Conservation (phyloP, 2,888 invertebrate species). For the Coenonympha glycerion region DNA sequence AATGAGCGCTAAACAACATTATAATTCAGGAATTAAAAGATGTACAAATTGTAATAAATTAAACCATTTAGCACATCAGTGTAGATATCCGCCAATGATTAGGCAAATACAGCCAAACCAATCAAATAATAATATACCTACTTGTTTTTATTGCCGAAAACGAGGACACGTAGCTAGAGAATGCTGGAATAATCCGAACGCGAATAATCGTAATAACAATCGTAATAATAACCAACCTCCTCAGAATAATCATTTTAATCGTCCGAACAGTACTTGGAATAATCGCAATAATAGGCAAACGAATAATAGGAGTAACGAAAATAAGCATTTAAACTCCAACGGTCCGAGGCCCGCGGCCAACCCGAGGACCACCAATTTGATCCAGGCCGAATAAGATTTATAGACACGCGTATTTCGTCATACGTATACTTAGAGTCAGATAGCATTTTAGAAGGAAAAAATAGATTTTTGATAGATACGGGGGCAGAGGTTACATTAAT, state of each 20-base stretch:
- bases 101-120: conserved; percentile 11
- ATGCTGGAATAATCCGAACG: not conserved
- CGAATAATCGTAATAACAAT: too few species aligned
- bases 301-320: not conserved
- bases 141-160: not conserved
- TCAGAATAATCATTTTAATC: not conserved
- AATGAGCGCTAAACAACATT: not conserved
- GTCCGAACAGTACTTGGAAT: not conserved
- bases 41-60: conserved; percentile 23
- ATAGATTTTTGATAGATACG: not conserved
- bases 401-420: too few species aligned
- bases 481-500: too few species aligned
- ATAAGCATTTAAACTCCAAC: not conserved
- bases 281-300: not conserved
- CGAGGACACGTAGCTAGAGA: not conserved
- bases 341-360: not conserved
- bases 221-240: not conserved
- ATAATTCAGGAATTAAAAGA: not conserved
- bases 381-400: not conserved
- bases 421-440: not conserved
- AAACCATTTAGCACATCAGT: conserved; percentile 23
- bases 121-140: conserved; percentile 7
- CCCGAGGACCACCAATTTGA: not conserved
- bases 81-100: too few species aligned
- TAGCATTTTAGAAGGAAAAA: not conserved